A percentile compares a stretch with the other conserved stretches of the same genome.
phyloP scores from a whole-genome alignment of 2,888 invertebrate genomes.

The Pammene fasciana region DNA sequence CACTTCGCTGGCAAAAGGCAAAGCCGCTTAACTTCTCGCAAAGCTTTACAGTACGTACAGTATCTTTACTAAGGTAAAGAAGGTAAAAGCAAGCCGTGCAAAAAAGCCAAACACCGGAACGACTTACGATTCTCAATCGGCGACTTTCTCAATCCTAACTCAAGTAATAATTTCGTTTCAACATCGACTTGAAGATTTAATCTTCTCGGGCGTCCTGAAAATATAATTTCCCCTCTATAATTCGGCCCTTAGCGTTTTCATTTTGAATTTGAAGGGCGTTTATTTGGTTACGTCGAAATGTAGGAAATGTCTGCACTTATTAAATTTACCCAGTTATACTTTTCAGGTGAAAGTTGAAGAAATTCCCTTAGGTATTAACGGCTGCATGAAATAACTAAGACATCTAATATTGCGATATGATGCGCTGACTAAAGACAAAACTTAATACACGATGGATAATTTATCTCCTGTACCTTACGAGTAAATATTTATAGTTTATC shows the following conservation, averaged over 20 bases:
- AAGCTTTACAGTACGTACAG: background rate
- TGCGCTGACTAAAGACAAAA: too few relatives aligned
- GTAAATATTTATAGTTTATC: too few relatives aligned
- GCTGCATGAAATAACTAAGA: too few relatives aligned
- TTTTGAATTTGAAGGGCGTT: conserved; percentile 1
- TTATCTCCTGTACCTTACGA: too few relatives aligned
- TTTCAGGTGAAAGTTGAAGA: too few relatives aligned
- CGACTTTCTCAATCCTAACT: background rate
- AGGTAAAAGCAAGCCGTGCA: conserved; percentile 1
- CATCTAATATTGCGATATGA: too few relatives aligned
- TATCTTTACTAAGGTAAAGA: background rate
- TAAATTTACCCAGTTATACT: too few relatives aligned
- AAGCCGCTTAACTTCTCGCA: conserved; percentile 12
- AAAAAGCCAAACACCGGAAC: conserved; percentile 6
- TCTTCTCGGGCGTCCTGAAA: conserved; percentile 33
- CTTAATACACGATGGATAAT: too few relatives aligned
- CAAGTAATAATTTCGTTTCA: conserved; percentile 34
- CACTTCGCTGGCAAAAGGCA: background rate
- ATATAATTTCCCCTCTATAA: conserved; percentile 35
- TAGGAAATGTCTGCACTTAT: too few relatives aligned
- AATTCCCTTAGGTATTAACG: too few relatives aligned
- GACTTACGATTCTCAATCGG: conserved; percentile 11
- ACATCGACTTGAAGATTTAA: conserved; percentile 39
- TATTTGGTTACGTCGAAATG: conserved; percentile 14
- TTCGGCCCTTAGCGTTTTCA: conserved; percentile 7